Evolutionary conservation across 92 coral and sea anemone species (phyloP).

Genomic region (Desmophyllum pertusum): DNA sequence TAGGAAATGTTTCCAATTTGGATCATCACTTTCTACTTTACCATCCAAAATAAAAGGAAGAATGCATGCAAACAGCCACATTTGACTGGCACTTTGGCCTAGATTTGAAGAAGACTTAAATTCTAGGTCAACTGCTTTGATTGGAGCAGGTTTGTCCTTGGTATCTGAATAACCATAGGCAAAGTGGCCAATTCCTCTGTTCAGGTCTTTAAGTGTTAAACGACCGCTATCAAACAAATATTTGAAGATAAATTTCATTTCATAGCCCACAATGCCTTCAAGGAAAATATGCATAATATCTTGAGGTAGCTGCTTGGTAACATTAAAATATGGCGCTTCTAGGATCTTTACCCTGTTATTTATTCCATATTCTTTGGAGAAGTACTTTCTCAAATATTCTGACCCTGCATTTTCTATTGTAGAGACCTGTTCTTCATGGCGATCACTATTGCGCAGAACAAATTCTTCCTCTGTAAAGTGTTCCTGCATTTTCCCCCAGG

Average conservation of each 20-base stretch:
- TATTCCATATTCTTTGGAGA: slow-evolving; percentile 13
- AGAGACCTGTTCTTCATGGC: slow-evolving; percentile 2
- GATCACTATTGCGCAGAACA: slow-evolving; percentile 14
- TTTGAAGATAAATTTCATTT: slow-evolving; percentile 12
- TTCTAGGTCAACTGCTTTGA: slow-evolving; percentile 16
- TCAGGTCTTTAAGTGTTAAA: slow-evolving; percentile 11
- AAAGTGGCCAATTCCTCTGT: slow-evolving; percentile 11
- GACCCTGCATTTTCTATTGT: slow-evolving; percentile 20
- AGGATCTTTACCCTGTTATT: background rate
- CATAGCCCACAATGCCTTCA: slow-evolving; percentile 24
- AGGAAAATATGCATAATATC: background rate
- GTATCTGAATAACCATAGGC: slow-evolving; percentile 17
- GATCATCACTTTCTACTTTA: slow-evolving; percentile 10
- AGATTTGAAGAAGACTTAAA: slow-evolving; percentile 27
- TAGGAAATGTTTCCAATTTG: slow-evolving; percentile 40
- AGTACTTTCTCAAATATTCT: background rate
- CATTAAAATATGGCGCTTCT: slow-evolving; percentile 9
- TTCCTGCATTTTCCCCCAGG: slow-evolving; percentile 47
- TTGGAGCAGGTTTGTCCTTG: slow-evolving; percentile 20
- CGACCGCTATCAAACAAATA: background rate
- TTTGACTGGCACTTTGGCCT: slow-evolving; percentile 46
- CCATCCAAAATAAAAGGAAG: slow-evolving; percentile 46
- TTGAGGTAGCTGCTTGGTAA: background rate
- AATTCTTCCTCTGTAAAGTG: slow-evolving; percentile 55
- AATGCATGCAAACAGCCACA: slow-evolving; percentile 40